Percentiles rank a stretch among this genome's conserved stretches.
Conservation (phyloP, 2,113 vertebrate species). For the Daphoenositta chrysoptera region DNA sequence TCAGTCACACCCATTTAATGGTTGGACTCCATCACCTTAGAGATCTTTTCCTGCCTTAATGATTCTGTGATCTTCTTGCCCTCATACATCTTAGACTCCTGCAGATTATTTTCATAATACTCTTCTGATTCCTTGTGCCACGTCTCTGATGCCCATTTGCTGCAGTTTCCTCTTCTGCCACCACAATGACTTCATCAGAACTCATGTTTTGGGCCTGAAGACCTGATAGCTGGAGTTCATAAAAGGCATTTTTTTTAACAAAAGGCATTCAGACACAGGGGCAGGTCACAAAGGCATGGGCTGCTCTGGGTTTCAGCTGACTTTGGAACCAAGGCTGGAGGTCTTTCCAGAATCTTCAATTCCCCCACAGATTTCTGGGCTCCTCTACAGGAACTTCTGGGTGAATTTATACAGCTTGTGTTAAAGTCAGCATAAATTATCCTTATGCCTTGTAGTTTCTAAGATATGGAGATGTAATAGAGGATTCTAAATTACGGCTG, state of each 20-base stretch:
- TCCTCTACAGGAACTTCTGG: conserved; percentile 35
- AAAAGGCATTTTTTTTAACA: neutral
- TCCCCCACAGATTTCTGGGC: conserved; percentile 26
- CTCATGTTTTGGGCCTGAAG: rapidly evolving
- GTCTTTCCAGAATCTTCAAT: conserved; percentile 14
- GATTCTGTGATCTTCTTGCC: neutral
- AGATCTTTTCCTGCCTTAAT: neutral
- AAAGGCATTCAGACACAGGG: neutral
- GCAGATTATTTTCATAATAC: neutral
- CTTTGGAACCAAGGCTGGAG: neutral
- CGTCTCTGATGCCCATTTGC: neutral
- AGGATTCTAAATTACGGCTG: conserved; percentile 58
- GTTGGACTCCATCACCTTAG: neutral
- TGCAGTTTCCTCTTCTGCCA: neutral
- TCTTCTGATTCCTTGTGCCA: neutral
- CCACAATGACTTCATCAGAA: neutral
- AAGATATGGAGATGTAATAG: conserved; percentile 37
- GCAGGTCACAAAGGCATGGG: neutral
- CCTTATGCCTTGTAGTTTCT: conserved; percentile 55
- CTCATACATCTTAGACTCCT: neutral
- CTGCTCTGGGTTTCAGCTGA: neutral
- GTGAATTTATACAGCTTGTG: conserved; percentile 55
- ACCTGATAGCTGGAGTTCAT: neutral
- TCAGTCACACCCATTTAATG: neutral
- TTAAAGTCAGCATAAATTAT: conserved; percentile 64